Evolutionary conservation across 2,113 vertebrate genomes (phyloP), one percentile per base, ranked within the genome.

Genomic region (Chunga burmeisteri): DNA sequence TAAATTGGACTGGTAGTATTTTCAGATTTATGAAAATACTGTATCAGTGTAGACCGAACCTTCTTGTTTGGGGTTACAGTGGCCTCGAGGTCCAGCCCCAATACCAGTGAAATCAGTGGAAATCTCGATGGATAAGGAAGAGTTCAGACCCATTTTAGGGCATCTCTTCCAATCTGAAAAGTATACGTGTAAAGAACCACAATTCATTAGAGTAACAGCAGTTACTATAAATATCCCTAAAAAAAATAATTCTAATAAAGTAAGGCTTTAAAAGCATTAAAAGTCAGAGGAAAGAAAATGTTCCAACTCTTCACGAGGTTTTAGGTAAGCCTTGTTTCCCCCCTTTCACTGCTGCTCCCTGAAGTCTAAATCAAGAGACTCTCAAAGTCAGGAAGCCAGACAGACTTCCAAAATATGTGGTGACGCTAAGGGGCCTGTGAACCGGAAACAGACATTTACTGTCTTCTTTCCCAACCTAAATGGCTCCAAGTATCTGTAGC

Each of bases 351-450:
- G 66, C 55, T 42, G 50, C 79, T 96, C 89, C 85, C 92, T 95
- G 87, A 53, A 95, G 95, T 97, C 98, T 98, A 97, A 98, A 98
- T 96, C 94, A 96, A 97, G 96, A 97, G 94, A 91, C 97, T 98
- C 98, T 98, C 95, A 97, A 98, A 98, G 97, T 85, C 98, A 98
- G 98, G 98, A 98, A 98, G 83, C 96, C 86, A 97, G 97, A 97
- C 98, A 98, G 98, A 98, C 98, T 96, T 97, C 97, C 98, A 96
- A 98, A 98, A 96, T 95, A 94, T 97, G 98, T 75, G 90, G 84
- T 98, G 98, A 98, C 96, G 94, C 94, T 92, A 67, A 96, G 91
- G 92, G 55, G 94, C 88, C 94, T 98, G 97, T 96, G 98, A 98
- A 98, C 97, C 97, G 97, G 98, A 98, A 98, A 98, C 95, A 97